Evolutionary conservation across 2,888 invertebrate species (phyloP), one percentile per base, ranked within the genome.

Genomic region (Rotaria macrura): DNA sequence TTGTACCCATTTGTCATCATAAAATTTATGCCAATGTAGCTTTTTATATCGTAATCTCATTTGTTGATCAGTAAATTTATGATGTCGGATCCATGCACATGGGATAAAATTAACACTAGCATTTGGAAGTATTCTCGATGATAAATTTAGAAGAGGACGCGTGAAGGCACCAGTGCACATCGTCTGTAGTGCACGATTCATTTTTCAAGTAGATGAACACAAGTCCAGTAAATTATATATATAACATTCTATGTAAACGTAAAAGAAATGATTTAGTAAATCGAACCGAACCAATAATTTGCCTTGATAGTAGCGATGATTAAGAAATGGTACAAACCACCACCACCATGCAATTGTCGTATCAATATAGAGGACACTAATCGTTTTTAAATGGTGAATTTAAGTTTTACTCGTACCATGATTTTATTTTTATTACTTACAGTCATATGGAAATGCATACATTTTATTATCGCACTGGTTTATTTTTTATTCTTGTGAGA

Each of bases 1-100:
- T 84, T 57, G 74, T 12, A 86, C 86, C 84, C 86, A 86, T 29
- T 86, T 86, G 34, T 79, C 79, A n/a, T 79, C 9, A 43, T 79
- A 79, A 43, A 40, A 79, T 43, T 79, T 79, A 14, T 79, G 43
- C 79, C 79, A 79, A 25, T 43, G 79, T 20, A 79, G 43, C n/a
- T 79, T 79, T n/a, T 79, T 79, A 43, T 79, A 79, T n/a, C 79
- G 43, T 43, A 79, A 40, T n/a, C 79, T 40, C 79, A 79, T 79
- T 25, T 79, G 79, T 43, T 79, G 79, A 43, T 79, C 79, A 43
- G 43, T 79, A 0, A 79, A 12, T 79, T 79, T 79, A n/a, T 79
- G 43, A 14, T 43, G 40, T 43, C 79, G 79, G 2, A 79, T 34
- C 34, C 34, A 34, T 34, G 65, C 65, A 34, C 65, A 65, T 65